A percentile compares a stretch with the other conserved stretches of the same genome.
These are phyloP conservation scores for Desmophyllum pertusum DNA, from an alignment of 92 coral and sea anemone genomes.

Conservation along the genomic window DNA sequence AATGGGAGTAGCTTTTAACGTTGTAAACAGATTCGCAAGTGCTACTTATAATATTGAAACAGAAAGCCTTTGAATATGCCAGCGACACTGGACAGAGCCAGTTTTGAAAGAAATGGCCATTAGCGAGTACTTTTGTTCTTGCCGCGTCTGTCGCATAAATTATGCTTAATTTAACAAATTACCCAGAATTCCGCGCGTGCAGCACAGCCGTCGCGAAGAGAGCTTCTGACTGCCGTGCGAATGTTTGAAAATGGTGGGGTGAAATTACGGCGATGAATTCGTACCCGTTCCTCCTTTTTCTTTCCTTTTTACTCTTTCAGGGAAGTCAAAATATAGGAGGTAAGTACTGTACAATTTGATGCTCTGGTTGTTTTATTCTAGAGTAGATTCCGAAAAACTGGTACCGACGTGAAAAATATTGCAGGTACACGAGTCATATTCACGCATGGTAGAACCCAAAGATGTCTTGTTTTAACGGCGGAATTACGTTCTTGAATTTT, in stretches of 20 bases:
- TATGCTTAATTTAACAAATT: constrained; percentile 26
- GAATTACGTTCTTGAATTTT: not conserved
- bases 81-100: not conserved
- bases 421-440: constrained; percentile 46
- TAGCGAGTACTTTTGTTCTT: not conserved
- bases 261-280: constrained; percentile 66
- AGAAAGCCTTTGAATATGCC: not conserved
- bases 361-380: constrained; percentile 35
- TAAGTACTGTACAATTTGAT: constrained; percentile 46
- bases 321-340: constrained; percentile 58
- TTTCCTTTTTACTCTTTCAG: constrained; percentile 51
- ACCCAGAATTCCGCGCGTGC: constrained; percentile 68
- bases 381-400: constrained; percentile 48
- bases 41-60: not conserved
- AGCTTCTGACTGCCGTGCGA: constrained; percentile 40
- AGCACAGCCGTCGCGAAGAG: constrained; percentile 32
- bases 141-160: constrained; percentile 26
- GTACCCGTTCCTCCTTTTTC: constrained; percentile 52
- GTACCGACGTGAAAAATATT: constrained; percentile 48
- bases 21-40: not conserved
- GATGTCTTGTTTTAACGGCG: not conserved
- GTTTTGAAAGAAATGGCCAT: not conserved
- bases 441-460: constrained; percentile 30
- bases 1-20: not conserved
- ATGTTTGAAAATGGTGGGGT: constrained; percentile 68